phyloP scores from a whole-genome alignment of 1,140 invertebrate species.

The Rhagoletis zephyria region DNA sequence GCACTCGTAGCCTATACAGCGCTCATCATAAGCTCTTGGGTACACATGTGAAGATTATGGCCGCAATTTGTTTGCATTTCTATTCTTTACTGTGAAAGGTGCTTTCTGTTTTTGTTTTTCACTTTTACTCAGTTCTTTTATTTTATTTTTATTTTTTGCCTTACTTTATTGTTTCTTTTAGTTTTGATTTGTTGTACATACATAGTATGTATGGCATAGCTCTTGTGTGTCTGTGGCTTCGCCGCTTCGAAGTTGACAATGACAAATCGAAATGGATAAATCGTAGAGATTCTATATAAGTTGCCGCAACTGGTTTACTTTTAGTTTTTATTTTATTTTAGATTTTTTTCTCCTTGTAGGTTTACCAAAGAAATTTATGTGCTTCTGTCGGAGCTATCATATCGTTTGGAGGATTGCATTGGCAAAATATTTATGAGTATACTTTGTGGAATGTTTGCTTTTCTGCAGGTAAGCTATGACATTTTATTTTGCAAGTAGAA shows the following conservation, averaged over 20 bases:
- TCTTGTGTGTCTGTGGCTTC: not conserved
- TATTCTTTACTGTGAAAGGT: not conserved
- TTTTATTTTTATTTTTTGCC: not conserved
- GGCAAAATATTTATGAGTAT: slow-evolving; percentile 25
- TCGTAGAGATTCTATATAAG: not conserved
- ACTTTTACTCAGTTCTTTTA: too few relatives aligned
- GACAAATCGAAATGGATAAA: slow-evolving; percentile 45
- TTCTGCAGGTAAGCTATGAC: not conserved
- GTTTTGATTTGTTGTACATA: not conserved
- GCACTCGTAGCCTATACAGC: not conserved
- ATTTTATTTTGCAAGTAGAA: not conserved
- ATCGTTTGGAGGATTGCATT: not conserved
- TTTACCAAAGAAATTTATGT: slow-evolving; percentile 14
- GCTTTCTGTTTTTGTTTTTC: slow-evolving; percentile 28
- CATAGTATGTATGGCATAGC: not conserved
- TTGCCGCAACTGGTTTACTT: not conserved
- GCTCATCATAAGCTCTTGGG: slow-evolving; percentile 17
- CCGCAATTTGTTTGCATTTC: slow-evolving; percentile 42
- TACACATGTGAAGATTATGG: slow-evolving; percentile 43
- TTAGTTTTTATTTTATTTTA: not conserved
- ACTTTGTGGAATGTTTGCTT: slow-evolving; percentile 6
- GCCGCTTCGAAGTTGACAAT: slow-evolving; percentile 30
- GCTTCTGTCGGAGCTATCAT: slow-evolving; percentile 21
- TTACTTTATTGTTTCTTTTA: not conserved
- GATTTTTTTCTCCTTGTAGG: not conserved